Conservation (phyloP, 2,888 invertebrate genomes). For the Lasioglossum marginatum region DNA sequence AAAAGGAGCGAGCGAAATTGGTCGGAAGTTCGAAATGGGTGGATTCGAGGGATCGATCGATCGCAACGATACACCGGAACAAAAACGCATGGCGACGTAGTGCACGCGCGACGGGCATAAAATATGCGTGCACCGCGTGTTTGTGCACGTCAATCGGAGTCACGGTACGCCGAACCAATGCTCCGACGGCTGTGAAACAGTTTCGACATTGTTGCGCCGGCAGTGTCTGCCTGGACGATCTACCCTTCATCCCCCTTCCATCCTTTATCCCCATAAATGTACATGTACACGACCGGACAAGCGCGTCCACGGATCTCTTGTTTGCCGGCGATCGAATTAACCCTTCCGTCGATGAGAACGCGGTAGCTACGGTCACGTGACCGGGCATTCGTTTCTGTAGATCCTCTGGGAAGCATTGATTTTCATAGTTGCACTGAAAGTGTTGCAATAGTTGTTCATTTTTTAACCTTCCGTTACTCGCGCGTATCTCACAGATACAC, state of each 20-base stretch:
- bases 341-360: neutral
- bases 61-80: neutral
- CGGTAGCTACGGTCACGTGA: neutral
- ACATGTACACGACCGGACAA: neutral
- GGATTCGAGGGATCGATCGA: neutral
- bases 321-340: constrained; percentile 54
- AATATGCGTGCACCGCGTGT: constrained; percentile 42
- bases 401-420: neutral
- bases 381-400: neutral
- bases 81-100: constrained; percentile 10
- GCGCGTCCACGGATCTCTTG: constrained; percentile 25
- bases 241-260: constrained; percentile 4
- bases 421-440: neutral
- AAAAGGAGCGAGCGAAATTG: neutral
- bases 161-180: constrained; percentile 26
- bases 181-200: constrained; percentile 51
- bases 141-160: constrained; percentile 42
- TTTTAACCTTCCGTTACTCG: too few relatives aligned
- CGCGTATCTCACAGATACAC: too few relatives aligned
- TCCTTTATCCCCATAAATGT: neutral
- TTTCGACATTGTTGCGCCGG: constrained; percentile 32
- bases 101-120: constrained; percentile 32
- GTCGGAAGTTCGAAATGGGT: neutral
- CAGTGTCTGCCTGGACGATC: constrained; percentile 46
- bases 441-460: neutral